These are phyloP conservation scores for Sepiola atlantica DNA, from an alignment of 2,888 invertebrate species.

Conservation along the genomic window DNA sequence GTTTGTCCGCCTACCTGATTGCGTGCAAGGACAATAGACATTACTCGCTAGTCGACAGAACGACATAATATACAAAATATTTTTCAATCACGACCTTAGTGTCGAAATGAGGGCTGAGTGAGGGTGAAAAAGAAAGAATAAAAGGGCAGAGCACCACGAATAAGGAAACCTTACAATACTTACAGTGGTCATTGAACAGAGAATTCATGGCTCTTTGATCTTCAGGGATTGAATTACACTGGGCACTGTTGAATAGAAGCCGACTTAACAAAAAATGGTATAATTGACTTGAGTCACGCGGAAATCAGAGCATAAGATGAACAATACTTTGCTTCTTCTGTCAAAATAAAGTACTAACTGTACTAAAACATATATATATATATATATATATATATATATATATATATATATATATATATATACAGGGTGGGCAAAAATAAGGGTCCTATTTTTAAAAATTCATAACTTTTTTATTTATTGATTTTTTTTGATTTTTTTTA, in stretches of 20 bases:
- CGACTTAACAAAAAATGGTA: not conserved
- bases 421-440: no score
- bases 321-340: not conserved
- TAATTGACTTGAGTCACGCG: not conserved
- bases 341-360: not conserved
- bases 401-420: not conserved
- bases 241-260: not conserved
- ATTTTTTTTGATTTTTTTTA: no score
- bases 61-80: not conserved
- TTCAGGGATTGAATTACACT: not conserved
- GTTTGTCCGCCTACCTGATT: not conserved
- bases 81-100: not conserved
- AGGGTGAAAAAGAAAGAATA: not conserved
- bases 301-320: not conserved
- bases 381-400: no score
- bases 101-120: not conserved
- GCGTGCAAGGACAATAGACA: conserved; percentile 18
- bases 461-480: no score
- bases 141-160: not conserved
- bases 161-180: no score
- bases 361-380: no score
- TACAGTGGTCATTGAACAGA: not conserved
- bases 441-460: no score
- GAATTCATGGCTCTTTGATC: not conserved
- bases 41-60: not conserved